These are phyloP conservation scores for Bujurquina vittata DNA, from an alignment of 2,113 vertebrate genomes.

Conservation along the genomic window DNA sequence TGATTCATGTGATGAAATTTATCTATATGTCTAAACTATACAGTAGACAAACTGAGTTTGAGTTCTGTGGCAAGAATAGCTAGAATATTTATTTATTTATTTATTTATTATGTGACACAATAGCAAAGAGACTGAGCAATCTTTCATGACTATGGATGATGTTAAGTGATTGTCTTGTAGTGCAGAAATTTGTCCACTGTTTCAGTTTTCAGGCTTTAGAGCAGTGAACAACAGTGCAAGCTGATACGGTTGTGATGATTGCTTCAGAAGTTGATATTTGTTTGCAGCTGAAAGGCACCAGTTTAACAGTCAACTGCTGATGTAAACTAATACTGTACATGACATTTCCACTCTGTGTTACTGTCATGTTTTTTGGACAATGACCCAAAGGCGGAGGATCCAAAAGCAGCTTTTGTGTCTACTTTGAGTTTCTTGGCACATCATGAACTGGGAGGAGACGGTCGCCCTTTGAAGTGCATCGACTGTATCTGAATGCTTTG, in stretches of 20 bases:
- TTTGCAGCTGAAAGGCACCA: neutral
- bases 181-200: neutral
- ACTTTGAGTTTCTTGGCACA: conserved; percentile 38
- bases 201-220: neutral
- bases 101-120: neutral
- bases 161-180: neutral
- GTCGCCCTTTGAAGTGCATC: conserved; percentile 58
- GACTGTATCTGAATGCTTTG: conserved; percentile 48
- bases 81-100: neutral
- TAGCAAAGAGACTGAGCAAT: neutral
- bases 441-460: conserved; percentile 60
- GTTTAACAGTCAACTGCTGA: neutral
- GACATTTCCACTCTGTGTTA: conserved; percentile 23
- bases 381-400: conserved; percentile 49
- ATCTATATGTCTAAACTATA: no score
- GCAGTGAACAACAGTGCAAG: neutral
- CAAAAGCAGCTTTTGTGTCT: conserved; percentile 46
- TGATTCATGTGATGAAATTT: neutral
- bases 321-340: conserved; percentile 1
- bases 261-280: neutral
- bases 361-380: conserved; percentile 53
- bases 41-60: neutral
- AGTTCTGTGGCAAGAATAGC: neutral
- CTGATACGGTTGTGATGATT: neutral
- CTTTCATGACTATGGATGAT: neutral